Percentiles rank a stretch among this genome's conserved stretches.
phyloP scores from a whole-genome alignment of 1,140 invertebrate genomes.

The Ceratina australensis region DNA sequence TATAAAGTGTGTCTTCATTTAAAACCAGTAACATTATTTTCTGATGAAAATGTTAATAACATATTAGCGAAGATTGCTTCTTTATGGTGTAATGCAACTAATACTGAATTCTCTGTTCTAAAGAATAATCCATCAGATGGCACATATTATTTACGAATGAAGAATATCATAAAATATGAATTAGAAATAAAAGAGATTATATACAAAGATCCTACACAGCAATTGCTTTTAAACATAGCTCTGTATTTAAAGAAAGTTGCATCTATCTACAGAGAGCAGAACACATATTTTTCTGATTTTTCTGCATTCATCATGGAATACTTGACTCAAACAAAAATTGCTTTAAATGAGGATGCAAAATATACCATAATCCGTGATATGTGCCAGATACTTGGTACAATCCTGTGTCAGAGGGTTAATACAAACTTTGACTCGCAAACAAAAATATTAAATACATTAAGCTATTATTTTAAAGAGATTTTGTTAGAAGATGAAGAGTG shows the following conservation, averaged over 20 bases:
- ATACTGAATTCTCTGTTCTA: conserved; percentile 23
- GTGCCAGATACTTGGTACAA: conserved; percentile 42
- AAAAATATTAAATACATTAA: conserved; percentile 33
- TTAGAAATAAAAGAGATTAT: conserved; percentile 35
- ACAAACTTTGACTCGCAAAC: conserved; percentile 2
- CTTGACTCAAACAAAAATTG: background rate
- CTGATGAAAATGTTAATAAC: conserved; percentile 4
- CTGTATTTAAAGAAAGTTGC: conserved; percentile 34
- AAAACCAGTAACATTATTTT: conserved; percentile 35
- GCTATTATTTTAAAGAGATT: conserved; percentile 35
- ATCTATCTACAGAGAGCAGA: background rate
- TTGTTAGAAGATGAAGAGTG: conserved; percentile 49
- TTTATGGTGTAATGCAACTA: conserved; percentile 39
- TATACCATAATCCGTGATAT: conserved; percentile 21
- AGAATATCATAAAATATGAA: conserved; percentile 39
- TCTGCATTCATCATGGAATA: conserved; percentile 19
- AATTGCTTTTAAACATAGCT: conserved; percentile 37
- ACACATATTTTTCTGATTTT: conserved; percentile 26
- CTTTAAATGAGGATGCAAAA: conserved; percentile 20
- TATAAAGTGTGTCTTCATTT: conserved; percentile 54
- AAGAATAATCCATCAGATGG: conserved; percentile 1
- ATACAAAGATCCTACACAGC: conserved; percentile 30
- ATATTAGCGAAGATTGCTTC: conserved; percentile 45
- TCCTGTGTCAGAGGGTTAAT: conserved; percentile 34
- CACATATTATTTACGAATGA: conserved; percentile 28